phyloP scores from a whole-genome alignment of 2,888 invertebrate genomes.

The Dryomyza anilis region DNA sequence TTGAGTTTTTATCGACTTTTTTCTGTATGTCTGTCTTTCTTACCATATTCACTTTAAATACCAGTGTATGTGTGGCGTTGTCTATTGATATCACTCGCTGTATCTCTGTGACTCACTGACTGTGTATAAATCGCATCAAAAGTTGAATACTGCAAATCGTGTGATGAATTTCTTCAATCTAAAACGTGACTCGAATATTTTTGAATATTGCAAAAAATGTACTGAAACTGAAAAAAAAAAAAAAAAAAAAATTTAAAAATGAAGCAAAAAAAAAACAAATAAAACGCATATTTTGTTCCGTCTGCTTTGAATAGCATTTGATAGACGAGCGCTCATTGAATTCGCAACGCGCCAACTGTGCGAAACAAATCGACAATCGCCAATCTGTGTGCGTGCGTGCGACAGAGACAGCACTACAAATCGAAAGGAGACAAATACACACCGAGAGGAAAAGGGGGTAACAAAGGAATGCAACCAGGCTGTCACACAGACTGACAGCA shows the following conservation, averaged over 20 bases:
- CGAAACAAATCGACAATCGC: neutral
- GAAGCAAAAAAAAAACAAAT: neutral
- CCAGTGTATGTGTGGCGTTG: neutral
- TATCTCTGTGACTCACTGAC: neutral
- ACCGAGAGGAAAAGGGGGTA: neutral
- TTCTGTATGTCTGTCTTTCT: no score
- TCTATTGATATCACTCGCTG: neutral
- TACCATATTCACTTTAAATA: no score
- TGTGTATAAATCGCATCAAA: conserved; percentile 11
- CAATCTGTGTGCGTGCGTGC: neutral
- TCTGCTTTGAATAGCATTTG: neutral
- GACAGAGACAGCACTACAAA: neutral
- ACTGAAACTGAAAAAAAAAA: no score
- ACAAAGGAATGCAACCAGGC: no score
- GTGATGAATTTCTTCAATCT: conserved; percentile 53
- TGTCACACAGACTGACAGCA: neutral
- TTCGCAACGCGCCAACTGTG: neutral
- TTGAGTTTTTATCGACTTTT: no score
- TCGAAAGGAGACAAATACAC: neutral
- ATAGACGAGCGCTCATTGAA: neutral
- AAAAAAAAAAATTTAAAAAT: neutral
- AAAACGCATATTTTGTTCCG: neutral
- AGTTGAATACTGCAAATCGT: conserved; percentile 21
- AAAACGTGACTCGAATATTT: conserved; percentile 51
- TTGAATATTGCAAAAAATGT: conserved; percentile 26